Evolutionary conservation across 2,113 vertebrate genomes (phyloP), one percentile per base, ranked within the genome.

Genomic region (Pongo pygmaeus): DNA sequence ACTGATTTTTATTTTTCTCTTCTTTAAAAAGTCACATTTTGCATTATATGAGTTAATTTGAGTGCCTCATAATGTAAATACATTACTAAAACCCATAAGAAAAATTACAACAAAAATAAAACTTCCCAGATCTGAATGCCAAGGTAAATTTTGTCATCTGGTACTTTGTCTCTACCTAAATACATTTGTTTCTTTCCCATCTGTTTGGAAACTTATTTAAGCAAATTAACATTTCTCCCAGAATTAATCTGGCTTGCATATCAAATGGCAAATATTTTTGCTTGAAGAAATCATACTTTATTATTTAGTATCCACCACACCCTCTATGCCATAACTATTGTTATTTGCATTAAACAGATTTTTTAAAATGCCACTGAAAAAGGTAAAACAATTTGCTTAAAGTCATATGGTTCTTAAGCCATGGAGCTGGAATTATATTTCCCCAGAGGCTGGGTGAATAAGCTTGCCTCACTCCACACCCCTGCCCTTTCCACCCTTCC

Each of bases 121-220:
- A 93, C 74, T 89, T 67, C 30, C 87, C 78, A 91, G 59, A 89
- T 92, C 16, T 77, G 40, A 95, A 84, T 72, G 90, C 90, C 97
- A 97, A 97, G 87, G 96, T 94, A 94, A 96, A 97, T 96, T 70
- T n/a, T 97, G 92, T 98, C 95, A 97, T 92, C 97, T 97, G 98
- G 93, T 92, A 92, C 84, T 97, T 89, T 95, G 97, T 91, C 93
- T 98, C 89, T 93, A 94, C 93, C 93, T 97, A 96, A 97, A 93
- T 96, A 93, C 89, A 96, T 93, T 96, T 96, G 95, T 97, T 96
- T 97, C 93, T 93, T 80, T 97, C 92, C 96, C 97, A 97, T 98
- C 97, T 97, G 95, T 96, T 97, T 96, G 86, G 92, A 96, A 97
- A 92, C 50, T 92, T 95, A 94, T 95, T 97, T 97, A 96, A 96